Percentiles rank a stretch among this genome's conserved stretches.
Conservation (phyloP, 2,113 vertebrate genomes). For the Takifugu bimaculatus region DNA sequence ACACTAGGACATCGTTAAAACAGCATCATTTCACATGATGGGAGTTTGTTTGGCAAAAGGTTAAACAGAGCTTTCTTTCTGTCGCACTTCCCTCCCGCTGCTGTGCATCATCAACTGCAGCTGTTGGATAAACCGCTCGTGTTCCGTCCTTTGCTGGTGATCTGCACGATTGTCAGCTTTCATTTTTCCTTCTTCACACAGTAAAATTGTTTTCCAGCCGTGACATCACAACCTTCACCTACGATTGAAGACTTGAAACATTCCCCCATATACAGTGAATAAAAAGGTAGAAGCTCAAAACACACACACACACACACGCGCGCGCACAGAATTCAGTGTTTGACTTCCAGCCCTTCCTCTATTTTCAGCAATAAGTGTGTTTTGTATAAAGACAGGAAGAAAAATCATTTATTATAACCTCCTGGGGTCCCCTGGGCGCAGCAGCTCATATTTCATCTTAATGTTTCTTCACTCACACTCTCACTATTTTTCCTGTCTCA, state of each 20-base stretch:
- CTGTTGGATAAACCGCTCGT: background rate
- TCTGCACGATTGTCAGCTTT: too few species aligned
- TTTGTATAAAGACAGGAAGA: constrained; percentile 58
- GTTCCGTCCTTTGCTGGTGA: too few species aligned
- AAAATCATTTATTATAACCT: constrained; percentile 61
- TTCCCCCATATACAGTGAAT: too few species aligned
- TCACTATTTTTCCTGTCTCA: constrained; percentile 23
- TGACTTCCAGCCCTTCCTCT: constrained; percentile 39
- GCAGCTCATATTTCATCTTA: constrained; percentile 67
- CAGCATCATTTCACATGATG: too few species aligned
- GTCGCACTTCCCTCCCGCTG: background rate
- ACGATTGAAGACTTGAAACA: too few species aligned
- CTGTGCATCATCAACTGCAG: constrained; percentile 3
- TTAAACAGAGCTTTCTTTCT: constrained; percentile 7
- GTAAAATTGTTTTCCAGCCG: too few species aligned
- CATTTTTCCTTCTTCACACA: too few species aligned
- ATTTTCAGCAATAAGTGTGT: constrained; percentile 50
- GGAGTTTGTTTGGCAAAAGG: constrained; percentile 3
- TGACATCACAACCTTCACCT: too few species aligned
- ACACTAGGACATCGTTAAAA: too few species aligned
- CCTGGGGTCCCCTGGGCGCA: constrained; percentile 40
- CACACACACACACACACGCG: constrained; percentile 1
- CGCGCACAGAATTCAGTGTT: constrained; percentile 32
- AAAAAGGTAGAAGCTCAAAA: background rate
- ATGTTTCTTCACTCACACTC: constrained; percentile 54